These are phyloP conservation scores for Masnerella sp. DNA, from an alignment of 2,888 invertebrate genomes.

Conservation along the genomic window DNA sequence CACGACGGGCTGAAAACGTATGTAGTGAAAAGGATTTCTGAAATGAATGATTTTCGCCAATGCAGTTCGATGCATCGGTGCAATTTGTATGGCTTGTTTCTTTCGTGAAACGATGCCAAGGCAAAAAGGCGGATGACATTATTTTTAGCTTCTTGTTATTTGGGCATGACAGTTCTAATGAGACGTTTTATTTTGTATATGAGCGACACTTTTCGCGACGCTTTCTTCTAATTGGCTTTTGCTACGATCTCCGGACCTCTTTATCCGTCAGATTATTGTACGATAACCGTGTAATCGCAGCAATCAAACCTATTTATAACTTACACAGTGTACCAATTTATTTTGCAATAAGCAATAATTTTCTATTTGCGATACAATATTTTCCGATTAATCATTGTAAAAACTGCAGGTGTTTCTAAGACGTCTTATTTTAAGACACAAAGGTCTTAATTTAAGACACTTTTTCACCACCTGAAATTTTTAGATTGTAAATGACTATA, in stretches of 20 bases:
- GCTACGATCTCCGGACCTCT: neutral
- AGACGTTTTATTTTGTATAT: slow-evolving; percentile 38
- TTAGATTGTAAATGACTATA: no score
- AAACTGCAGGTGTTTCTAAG: no score
- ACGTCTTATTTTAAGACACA: no score
- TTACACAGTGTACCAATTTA: no score
- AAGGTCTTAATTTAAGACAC: no score
- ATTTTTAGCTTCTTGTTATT: slow-evolving; percentile 57
- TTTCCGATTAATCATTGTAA: no score
- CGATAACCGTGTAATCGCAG: no score
- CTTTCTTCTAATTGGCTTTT: slow-evolving; percentile 7
- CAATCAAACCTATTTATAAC: no score
- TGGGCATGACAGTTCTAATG: slow-evolving; percentile 49
- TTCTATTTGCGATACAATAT: no score
- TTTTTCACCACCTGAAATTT: no score
- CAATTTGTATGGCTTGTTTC: slow-evolving; percentile 59
- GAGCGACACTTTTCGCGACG: slow-evolving; percentile 23
- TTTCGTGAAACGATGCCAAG: slow-evolving; percentile 59
- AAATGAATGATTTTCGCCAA: slow-evolving; percentile 47
- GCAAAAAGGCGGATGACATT: slow-evolving; percentile 57
- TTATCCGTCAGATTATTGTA: no score
- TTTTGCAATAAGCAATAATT: no score
- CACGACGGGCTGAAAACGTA: slow-evolving; percentile 23
- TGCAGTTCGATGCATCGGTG: slow-evolving; percentile 49
- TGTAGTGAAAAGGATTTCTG: slow-evolving; percentile 40